A percentile compares a stretch with the other conserved stretches of the same genome.
Evolutionary conservation across 2,888 invertebrate genomes (phyloP).

Genomic region (Apoda limacodes): DNA sequence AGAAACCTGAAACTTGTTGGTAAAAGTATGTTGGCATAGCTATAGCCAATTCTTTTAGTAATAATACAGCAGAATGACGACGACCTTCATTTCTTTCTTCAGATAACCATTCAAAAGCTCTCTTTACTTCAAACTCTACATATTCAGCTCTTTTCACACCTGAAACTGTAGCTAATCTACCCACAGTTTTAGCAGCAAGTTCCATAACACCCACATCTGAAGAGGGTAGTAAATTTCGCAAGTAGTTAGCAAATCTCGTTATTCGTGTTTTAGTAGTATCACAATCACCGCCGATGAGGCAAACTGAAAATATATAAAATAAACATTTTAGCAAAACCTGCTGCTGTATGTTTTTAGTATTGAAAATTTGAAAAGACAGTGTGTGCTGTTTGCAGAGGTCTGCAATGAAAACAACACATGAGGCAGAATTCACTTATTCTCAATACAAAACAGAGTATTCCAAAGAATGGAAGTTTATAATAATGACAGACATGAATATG

Average conservation of each 20-base stretch:
- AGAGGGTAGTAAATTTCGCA: constrained; percentile 90
- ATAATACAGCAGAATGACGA: constrained; percentile 91
- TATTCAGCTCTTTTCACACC: constrained; percentile 96
- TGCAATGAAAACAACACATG: no score
- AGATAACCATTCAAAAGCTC: constrained; percentile 95
- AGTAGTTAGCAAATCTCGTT: constrained; percentile 92
- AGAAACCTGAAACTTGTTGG: constrained; percentile 92
- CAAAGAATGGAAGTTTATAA: no score
- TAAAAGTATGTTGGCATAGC: constrained; percentile 98
- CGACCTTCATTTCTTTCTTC: constrained; percentile 92
- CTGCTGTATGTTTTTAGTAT: no score
- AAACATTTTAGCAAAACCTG: no score
- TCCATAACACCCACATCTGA: constrained; percentile 96
- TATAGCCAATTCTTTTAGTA: constrained; percentile 92
- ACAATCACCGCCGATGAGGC: constrained; percentile 92
- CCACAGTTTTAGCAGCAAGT: constrained; percentile 94
- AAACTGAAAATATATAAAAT: constrained; percentile 81
- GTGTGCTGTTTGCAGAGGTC: no score
- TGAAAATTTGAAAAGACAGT: no score
- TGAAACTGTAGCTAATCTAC: constrained; percentile 89
- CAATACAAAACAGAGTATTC: no score
- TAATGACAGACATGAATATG: no score
- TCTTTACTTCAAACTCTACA: constrained; percentile 97
- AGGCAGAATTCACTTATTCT: no score
- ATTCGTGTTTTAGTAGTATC: constrained; percentile 92